Base-by-base conservation (phyloP, 2,797 vertebrate species). In the Anabacerthia variegaticeps region DNA sequence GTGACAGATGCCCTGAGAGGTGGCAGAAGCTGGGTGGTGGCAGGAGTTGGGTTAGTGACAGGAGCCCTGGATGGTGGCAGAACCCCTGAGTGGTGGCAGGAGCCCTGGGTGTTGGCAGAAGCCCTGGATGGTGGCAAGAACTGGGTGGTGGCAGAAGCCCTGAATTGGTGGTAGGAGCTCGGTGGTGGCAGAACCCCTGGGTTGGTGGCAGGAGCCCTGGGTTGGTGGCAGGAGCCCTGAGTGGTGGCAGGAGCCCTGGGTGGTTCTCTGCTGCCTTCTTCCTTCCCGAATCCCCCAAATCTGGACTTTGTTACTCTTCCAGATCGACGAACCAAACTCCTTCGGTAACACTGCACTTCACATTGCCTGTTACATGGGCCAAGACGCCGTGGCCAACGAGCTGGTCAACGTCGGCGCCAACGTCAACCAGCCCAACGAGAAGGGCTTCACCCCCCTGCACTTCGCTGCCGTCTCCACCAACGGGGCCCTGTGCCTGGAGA, bases 261-360 rank as follows among this genome's bases (percentile, higher is more conserved):
- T 34, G 27, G 2, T 63, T 77, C 39, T 23, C 13, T 1, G 10
- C 58, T 41, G 21, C 65, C 14, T 62, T 19, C 28, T 30, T 6
- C 10, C 43, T 28, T 36, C 43, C 52, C 44, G 2, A n/a, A 41
- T 23, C 34, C 52, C 48, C 48, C 28, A 18, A 34, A 30, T 17
- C 8, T 7, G 75, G 69, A 18, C 7, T 81, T 32, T 30, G n/a
- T 36, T 8, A 24, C n/a, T 37, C 36, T 54, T 5, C 1, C 96
- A 99, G 99, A 99, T 99, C 4, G 99, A 99, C 65, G 99, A 99
- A 96, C 98, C 98, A 77, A 99, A 99, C 8, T 98, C 98, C 79
- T 99, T 99, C 43, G 99, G 99, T 75, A 99, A 99, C 98, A 99
- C 99, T 85, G 99, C 99, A 46, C 98, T 99, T 95, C 99, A 99